Conservation (phyloP, 2,888 invertebrate genomes). For the Serripes groenlandicus region DNA sequence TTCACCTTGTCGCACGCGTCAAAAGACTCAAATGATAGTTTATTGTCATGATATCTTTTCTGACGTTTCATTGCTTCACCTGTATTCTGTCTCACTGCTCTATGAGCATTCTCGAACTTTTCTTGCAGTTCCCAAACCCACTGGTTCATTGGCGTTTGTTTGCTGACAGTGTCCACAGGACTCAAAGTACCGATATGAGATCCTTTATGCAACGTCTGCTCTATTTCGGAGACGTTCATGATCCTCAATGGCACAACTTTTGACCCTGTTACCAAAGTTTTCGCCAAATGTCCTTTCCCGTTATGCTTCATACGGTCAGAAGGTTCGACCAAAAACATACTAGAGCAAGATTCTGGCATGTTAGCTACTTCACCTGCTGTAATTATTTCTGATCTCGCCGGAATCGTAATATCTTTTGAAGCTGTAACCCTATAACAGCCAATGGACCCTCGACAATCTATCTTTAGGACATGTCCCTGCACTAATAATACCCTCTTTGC, state of each 20-base stretch:
- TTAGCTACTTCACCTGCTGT: not conserved
- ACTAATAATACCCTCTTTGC: not conserved
- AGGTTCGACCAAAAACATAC: not conserved
- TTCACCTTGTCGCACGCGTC: slow-evolving; percentile 15
- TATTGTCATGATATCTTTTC: slow-evolving; percentile 13
- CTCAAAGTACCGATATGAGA: not conserved
- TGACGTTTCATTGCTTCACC: slow-evolving; percentile 6
- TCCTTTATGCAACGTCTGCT: not conserved
- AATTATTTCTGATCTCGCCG: slow-evolving; percentile 5
- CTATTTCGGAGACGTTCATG: not conserved
- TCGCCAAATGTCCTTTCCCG: not conserved
- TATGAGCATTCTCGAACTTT: slow-evolving; percentile 27
- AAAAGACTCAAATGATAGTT: slow-evolving; percentile 26
- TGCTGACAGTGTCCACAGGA: not conserved
- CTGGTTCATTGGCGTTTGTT: not conserved
- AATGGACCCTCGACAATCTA: not conserved
- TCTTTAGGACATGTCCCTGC: not conserved
- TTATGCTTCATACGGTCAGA: not conserved
- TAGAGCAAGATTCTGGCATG: not conserved
- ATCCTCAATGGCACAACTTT: not conserved
- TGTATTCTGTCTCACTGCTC: not conserved
- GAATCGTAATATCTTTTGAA: not conserved
- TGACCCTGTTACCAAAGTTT: not conserved
- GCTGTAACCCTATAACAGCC: slow-evolving; percentile 1
- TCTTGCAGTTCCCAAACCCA: slow-evolving; percentile 53